These are phyloP conservation scores for Macrostomum lignano DNA, from an alignment of 1,140 invertebrate genomes.

Conservation along the genomic window DNA sequence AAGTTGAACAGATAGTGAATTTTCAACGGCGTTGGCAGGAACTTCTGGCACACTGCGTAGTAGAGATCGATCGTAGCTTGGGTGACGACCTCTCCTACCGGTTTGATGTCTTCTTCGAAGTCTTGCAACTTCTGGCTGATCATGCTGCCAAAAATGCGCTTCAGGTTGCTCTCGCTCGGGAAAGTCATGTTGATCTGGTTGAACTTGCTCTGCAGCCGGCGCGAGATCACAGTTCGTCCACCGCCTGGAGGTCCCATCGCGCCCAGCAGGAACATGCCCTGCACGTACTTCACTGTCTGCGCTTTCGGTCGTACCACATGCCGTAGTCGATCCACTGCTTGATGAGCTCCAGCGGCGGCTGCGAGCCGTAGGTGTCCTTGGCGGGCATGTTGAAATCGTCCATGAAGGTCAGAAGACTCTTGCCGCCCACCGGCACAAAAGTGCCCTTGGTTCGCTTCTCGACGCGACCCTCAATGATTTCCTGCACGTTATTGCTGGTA, in stretches of 20 bases:
- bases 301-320: constrained; percentile 48
- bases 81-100: constrained; percentile 32
- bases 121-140: constrained; percentile 43
- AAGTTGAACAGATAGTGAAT: constrained; percentile 63
- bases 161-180: constrained; percentile 43
- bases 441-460: constrained; percentile 54
- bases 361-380: constrained; percentile 16
- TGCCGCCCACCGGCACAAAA: constrained; percentile 42
- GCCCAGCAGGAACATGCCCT: constrained; percentile 44
- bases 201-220: constrained; percentile 44
- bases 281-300: constrained; percentile 38
- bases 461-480: constrained; percentile 45
- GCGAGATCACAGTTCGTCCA: constrained; percentile 42
- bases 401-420: constrained; percentile 33
- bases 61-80: constrained; percentile 44
- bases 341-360: constrained; percentile 25
- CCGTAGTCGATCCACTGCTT: constrained; percentile 54
- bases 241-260: constrained; percentile 53
- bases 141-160: constrained; percentile 50
- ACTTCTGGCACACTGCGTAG: constrained; percentile 36
- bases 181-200: constrained; percentile 52
- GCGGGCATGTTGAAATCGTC: constrained; percentile 20
- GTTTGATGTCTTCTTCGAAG: constrained; percentile 47
- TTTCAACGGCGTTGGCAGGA: constrained; percentile 53
- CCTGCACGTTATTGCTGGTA: constrained; percentile 38